phyloP scores from a whole-genome alignment of 2,113 vertebrate species.

The Clupea harengus region DNA sequence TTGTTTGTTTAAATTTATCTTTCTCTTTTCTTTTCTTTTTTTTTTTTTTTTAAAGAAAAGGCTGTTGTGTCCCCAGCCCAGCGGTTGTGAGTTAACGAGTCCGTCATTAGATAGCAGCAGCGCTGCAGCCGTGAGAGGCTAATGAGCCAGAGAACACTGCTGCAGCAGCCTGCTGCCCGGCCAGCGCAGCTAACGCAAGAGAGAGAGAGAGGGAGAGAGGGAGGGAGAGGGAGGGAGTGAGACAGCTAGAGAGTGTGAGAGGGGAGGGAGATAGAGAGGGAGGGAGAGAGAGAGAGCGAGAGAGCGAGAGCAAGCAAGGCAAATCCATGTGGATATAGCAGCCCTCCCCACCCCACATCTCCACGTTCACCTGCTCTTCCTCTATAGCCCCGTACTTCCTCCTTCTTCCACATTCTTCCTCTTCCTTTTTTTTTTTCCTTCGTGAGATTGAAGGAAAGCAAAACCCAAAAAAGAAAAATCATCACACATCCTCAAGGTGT shows the following conservation, averaged over 20 bases:
- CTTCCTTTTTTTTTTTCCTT: constrained; percentile 34
- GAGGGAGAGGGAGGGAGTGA: constrained; percentile 43
- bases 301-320: constrained; percentile 39
- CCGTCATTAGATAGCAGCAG: constrained; percentile 64
- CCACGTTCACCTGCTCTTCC: constrained; percentile 54
- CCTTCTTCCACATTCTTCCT: constrained; percentile 37
- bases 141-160: constrained; percentile 70
- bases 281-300: constrained; percentile 48
- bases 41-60: background rate
- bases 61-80: constrained; percentile 47
- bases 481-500: background rate
- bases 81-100: constrained; percentile 66
- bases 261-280: constrained; percentile 60
- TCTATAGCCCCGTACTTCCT: constrained; percentile 41
- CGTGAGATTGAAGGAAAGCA: constrained; percentile 35
- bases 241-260: constrained; percentile 51
- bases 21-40: background rate
- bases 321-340: constrained; percentile 70
- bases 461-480: constrained; percentile 34
- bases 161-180: constrained; percentile 70
- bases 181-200: constrained; percentile 64
- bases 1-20: background rate
- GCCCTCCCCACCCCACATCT: constrained; percentile 66
- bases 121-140: constrained; percentile 68
- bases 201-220: constrained; percentile 16